Evolutionary conservation across 2,113 vertebrate species (phyloP).

Genomic region (Bufo gargarizans): DNA sequence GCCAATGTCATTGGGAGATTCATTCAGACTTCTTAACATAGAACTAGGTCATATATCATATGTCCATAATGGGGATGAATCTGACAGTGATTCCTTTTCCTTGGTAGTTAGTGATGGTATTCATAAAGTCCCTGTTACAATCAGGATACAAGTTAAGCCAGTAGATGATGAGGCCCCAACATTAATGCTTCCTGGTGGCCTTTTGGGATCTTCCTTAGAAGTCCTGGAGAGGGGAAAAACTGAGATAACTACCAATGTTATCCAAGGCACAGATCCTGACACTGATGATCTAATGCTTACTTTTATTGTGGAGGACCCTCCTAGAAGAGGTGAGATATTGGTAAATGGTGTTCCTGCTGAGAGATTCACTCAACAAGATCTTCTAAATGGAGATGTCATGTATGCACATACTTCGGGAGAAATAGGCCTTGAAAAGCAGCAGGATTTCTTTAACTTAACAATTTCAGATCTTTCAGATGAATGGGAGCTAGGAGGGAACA

Average conservation of each 20-base stretch:
- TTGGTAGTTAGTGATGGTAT: constrained; percentile 69
- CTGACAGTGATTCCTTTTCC: constrained; percentile 63
- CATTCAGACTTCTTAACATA: constrained; percentile 78
- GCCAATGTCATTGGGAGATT: constrained; percentile 75
- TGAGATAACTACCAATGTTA: constrained; percentile 64
- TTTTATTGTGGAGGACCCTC: constrained; percentile 67
- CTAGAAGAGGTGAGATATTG: constrained; percentile 65
- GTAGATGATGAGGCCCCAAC: constrained; percentile 62
- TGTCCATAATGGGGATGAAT: constrained; percentile 63
- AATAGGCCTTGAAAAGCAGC: constrained; percentile 65
- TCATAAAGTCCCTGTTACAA: constrained; percentile 64
- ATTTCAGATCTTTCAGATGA: constrained; percentile 64
- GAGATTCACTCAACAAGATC: constrained; percentile 68
- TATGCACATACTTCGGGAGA: constrained; percentile 70
- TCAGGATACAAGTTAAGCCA: constrained; percentile 63
- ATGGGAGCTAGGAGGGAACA: constrained; percentile 62
- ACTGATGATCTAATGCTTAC: constrained; percentile 62
- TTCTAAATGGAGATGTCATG: constrained; percentile 64
- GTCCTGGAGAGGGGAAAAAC: constrained; percentile 67
- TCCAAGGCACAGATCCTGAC: constrained; percentile 63
- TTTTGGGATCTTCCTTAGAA: constrained; percentile 63
- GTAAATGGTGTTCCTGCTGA: constrained; percentile 62
- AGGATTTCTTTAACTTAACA: constrained; percentile 68
- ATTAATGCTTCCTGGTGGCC: constrained; percentile 58
- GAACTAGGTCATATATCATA: constrained; percentile 74